Conservation (phyloP, 2,113 vertebrate species). For the Meriones unguiculatus region DNA sequence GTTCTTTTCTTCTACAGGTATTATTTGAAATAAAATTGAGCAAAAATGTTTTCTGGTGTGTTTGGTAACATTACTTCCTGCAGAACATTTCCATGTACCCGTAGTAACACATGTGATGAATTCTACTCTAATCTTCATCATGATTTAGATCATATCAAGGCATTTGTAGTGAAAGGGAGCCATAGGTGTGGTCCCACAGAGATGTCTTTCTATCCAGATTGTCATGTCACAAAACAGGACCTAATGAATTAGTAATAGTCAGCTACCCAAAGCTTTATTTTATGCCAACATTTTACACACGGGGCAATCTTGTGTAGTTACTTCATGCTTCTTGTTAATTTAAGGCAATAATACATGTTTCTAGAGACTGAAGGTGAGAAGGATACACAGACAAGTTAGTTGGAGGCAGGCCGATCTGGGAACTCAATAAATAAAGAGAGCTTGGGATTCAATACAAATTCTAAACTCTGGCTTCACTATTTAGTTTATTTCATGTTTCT, state of each 20-base stretch:
- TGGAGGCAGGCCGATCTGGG: background rate
- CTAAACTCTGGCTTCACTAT: background rate
- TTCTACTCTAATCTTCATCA: too few relatives aligned
- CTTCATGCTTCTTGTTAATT: background rate
- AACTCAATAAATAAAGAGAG: background rate
- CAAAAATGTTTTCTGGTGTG: background rate
- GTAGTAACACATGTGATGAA: background rate
- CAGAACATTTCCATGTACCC: too few relatives aligned
- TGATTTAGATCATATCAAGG: background rate
- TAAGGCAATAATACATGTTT: background rate
- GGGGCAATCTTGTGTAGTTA: background rate
- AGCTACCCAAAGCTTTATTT: background rate
- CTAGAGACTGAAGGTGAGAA: background rate
- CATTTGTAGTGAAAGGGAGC: background rate
- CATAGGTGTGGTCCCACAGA: background rate
- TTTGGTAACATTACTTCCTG: background rate
- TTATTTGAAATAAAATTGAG: background rate
- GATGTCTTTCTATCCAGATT: background rate
- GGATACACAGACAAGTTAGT: background rate
- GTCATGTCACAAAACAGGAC: background rate
- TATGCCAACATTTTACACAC: background rate
- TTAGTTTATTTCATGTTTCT: background rate
- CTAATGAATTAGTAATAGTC: background rate
- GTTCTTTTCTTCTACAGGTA: background rate
- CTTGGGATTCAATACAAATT: background rate